phyloP scores from a whole-genome alignment of 2,797 vertebrate species.

The Phrynocephalus vlangalii region DNA sequence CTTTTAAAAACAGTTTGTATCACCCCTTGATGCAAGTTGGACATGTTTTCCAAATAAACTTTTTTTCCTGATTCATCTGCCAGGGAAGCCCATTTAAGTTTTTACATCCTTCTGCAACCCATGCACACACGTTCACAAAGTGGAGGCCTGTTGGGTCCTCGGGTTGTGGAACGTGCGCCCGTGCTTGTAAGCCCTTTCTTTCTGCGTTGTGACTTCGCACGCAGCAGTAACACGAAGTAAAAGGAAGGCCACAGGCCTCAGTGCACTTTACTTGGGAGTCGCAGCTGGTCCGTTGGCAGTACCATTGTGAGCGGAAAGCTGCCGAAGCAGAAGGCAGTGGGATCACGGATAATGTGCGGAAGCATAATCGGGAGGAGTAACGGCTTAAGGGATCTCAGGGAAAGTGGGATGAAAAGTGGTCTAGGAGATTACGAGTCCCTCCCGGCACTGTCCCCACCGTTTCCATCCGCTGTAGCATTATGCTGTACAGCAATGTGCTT shows the following conservation, averaged over 20 bases:
- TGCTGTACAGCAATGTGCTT: neutral
- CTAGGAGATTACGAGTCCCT: neutral
- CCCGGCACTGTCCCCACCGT: too few species aligned
- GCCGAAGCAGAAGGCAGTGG: neutral
- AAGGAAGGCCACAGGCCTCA: neutral
- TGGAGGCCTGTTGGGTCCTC: neutral
- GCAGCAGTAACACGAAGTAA: neutral
- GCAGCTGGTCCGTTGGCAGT: too few species aligned
- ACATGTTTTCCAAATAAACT: too few species aligned
- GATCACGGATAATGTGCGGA: neutral
- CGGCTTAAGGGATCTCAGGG: neutral
- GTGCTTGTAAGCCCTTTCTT: neutral
- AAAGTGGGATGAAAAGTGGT: conserved; percentile 19
- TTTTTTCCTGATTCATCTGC: too few species aligned
- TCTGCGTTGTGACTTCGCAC: neutral
- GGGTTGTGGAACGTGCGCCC: neutral
- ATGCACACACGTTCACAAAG: too few species aligned
- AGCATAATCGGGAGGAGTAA: neutral
- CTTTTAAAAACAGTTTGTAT: too few species aligned
- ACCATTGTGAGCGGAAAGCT: too few species aligned
- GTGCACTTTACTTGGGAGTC: neutral
- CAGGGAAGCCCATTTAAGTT: neutral
- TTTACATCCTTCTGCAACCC: neutral
- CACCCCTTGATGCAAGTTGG: too few species aligned
- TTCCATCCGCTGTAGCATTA: fast-evolving